These are phyloP conservation scores for Drosophila fulvimacula DNA, from an alignment of 2,888 invertebrate species.

Conservation along the genomic window DNA sequence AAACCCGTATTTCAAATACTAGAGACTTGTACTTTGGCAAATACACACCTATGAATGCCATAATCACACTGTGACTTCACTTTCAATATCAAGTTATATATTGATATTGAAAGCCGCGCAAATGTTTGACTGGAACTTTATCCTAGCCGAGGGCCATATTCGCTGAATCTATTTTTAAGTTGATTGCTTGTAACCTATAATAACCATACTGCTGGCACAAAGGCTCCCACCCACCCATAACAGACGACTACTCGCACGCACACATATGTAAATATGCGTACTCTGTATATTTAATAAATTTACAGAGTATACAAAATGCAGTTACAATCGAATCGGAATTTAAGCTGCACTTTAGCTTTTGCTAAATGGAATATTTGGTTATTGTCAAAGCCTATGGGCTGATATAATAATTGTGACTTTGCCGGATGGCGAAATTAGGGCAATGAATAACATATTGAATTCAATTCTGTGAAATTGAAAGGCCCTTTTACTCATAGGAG, in stretches of 20 bases:
- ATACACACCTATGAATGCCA: no score
- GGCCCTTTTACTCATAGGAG: background rate
- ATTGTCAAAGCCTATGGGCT: constrained; percentile 36
- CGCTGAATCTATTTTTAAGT: constrained; percentile 3
- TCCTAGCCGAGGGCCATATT: background rate
- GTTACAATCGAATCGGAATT: constrained; percentile 10
- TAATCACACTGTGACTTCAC: no score
- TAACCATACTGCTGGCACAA: background rate
- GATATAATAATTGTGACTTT: constrained; percentile 17
- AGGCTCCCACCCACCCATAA: background rate
- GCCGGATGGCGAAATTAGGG: constrained; percentile 12
- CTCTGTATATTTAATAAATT: constrained; percentile 18
- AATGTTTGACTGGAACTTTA: background rate
- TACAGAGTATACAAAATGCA: constrained; percentile 11
- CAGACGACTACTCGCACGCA: background rate
- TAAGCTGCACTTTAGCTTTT: constrained; percentile 15
- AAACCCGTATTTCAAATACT: no score
- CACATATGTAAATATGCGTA: background rate
- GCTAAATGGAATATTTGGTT: constrained; percentile 38
- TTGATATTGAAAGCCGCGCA: background rate
- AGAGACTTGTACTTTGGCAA: no score
- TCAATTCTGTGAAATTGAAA: constrained; percentile 13
- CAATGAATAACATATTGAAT: constrained; percentile 30
- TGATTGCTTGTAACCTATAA: constrained; percentile 1
- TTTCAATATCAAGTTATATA: no score